phyloP scores from a whole-genome alignment of 2,888 invertebrate genomes.

The Odontocerum albicorne region DNA sequence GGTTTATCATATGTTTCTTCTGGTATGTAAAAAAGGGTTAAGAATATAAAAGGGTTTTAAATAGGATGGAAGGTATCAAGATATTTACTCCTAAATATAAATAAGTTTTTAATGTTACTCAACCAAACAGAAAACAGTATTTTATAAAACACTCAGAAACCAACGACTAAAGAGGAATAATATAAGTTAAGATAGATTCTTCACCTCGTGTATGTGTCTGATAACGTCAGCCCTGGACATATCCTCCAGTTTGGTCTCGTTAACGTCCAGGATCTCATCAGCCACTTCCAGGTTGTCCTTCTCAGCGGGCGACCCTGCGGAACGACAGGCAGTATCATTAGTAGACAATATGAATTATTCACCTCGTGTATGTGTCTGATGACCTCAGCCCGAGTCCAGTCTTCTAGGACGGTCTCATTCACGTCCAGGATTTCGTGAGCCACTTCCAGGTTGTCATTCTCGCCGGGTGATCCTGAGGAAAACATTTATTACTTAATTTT shows the following conservation, averaged over 20 bases:
- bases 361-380: constrained; percentile 96
- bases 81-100: no score
- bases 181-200: no score
- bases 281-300: constrained; percentile 92
- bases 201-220: constrained; percentile 93
- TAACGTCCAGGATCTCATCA: constrained; percentile 97
- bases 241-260: constrained; percentile 89
- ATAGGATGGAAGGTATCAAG: no score
- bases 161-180: not conserved
- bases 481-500: not conserved
- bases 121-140: not conserved
- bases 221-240: constrained; percentile 91
- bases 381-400: constrained; percentile 89
- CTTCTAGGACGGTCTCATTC: constrained; percentile 89
- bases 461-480: constrained; percentile 79
- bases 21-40: no score
- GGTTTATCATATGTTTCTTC: no score
- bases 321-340: not conserved
- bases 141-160: not conserved
- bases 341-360: constrained; percentile 38
- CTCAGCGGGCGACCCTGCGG: constrained; percentile 84
- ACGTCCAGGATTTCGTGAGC: constrained; percentile 98
- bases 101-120: no score
- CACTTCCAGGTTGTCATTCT: constrained; percentile 90
- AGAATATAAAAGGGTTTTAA: no score